These are phyloP conservation scores for Drosophila mayaguana DNA, from an alignment of 2,888 invertebrate genomes.

Conservation along the genomic window DNA sequence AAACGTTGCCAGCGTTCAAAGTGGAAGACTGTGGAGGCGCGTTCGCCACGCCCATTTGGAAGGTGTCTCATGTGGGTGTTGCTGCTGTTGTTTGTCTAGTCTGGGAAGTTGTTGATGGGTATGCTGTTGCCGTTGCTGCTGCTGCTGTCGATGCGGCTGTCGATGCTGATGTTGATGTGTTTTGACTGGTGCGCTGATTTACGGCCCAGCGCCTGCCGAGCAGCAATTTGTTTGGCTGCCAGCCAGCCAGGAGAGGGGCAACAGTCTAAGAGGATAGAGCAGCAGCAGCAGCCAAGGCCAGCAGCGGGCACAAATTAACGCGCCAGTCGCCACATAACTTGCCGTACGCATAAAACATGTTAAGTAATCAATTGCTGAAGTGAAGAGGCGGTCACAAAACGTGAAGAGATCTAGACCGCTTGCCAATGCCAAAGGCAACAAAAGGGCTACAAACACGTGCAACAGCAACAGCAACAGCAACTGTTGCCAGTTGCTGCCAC, in stretches of 20 bases:
- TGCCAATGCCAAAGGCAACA: constrained; percentile 69
- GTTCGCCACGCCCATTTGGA: constrained; percentile 54
- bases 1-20: constrained; percentile 49
- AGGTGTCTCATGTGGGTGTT: constrained; percentile 39
- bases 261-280: constrained; percentile 16
- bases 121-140: constrained; percentile 15
- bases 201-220: constrained; percentile 73
- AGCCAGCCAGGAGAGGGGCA: constrained; percentile 20
- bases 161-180: constrained; percentile 69
- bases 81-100: constrained; percentile 38
- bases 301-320: constrained; percentile 69
- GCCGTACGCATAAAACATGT: constrained; percentile 81
- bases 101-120: constrained; percentile 49
- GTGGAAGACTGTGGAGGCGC: constrained; percentile 36
- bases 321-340: constrained; percentile 77
- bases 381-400: constrained; percentile 33
- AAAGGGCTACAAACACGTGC: constrained; percentile 74
- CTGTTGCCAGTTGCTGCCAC: constrained; percentile 14
- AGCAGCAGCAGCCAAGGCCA: constrained; percentile 29
- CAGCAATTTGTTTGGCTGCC: constrained; percentile 75
- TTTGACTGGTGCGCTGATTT: constrained; percentile 76
- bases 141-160: constrained; percentile 45
- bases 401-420: constrained; percentile 9
- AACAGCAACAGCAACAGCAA: constrained; percentile 13
- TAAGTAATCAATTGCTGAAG: constrained; percentile 83